Evolutionary conservation across 2,888 invertebrate genomes (phyloP).

Genomic region (Gastrophysa polygoni): DNA sequence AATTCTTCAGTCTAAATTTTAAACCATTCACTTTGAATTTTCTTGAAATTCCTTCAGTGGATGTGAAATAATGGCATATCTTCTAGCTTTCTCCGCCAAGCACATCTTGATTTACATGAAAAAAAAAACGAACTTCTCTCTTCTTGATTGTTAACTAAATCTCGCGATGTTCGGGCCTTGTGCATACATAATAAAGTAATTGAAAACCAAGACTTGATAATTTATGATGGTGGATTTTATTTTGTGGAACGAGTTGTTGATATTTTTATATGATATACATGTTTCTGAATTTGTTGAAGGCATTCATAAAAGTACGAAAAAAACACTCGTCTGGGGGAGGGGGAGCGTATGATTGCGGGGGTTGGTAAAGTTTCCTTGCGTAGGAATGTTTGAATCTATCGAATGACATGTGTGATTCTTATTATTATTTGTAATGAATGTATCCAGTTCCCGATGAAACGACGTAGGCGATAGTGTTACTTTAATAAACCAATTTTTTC

Average conservation of each 20-base stretch:
- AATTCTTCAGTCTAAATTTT: no score
- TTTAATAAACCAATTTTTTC: slow-evolving; percentile 27
- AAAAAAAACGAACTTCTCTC: not conserved
- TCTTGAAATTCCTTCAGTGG: no score
- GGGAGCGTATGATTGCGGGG: slow-evolving; percentile 25
- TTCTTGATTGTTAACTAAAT: not conserved
- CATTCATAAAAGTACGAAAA: no score
- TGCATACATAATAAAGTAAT: not conserved
- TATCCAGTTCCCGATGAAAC: not conserved
- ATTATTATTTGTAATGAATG: not conserved
- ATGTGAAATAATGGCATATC: no score
- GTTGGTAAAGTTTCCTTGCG: slow-evolving; percentile 18
- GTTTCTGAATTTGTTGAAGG: slow-evolving; percentile 32
- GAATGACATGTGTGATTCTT: not conserved
- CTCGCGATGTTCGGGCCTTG: slow-evolving; percentile 1
- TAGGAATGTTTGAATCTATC: no score
- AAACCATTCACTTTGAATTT: no score
- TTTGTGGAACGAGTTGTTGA: slow-evolving; percentile 31
- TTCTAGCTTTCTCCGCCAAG: no score
- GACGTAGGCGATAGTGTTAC: slow-evolving; percentile 27
- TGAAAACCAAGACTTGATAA: slow-evolving; percentile 28
- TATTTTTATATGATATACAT: slow-evolving; percentile 36
- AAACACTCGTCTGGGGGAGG: slow-evolving; percentile 24
- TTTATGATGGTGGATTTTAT: slow-evolving; percentile 36
- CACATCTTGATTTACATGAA: no score